Evolutionary conservation across 2,888 invertebrate genomes (phyloP), one percentile per base, ranked within the genome.

Genomic region (Lypha dubia): DNA sequence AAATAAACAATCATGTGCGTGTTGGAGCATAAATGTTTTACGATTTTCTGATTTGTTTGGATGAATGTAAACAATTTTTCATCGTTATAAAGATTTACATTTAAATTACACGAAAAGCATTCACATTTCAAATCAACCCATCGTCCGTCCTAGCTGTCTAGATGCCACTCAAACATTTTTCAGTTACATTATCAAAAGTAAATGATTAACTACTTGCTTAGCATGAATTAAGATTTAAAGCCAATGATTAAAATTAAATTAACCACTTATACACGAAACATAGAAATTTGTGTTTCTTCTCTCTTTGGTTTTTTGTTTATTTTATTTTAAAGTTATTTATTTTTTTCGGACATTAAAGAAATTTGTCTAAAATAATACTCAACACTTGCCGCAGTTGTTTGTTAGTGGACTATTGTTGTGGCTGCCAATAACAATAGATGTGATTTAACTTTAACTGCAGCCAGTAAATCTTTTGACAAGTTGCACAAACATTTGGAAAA

Each of bases 1-100:
- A 73, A 68, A 75, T 17, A n/a, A 51, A 22, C 28, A 58, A 53
- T 56, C 68, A 63, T 75, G 70, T 81, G 81, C 81, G 81, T 81
- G 81, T 63, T 63, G 7, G 17, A 68, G 56, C 67, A 71, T 67
- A 65, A 84, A 81, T 74, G 81, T 84, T 84, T 84, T 70, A 81
- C 81, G 74, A 79, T 81, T 81, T 79, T 81, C 41, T 84, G 81
- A 84, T 81, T 84, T 84, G 84, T 81, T 77, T 81, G 79, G 70
- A 81, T 79, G 81, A 81, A 84, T 81, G 84, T 81, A 51, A 81
- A 79, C 73, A 81, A 84, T 84, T 81, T 84, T 81, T 84, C 84
- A 84, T 79, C 71, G 73, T 73, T 60, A 60, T 70, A 35, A 53
- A 84, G 81, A 84, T 81, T 84, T 84, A 84, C 81, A 84, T 81